Evolutionary conservation across 2,888 invertebrate genomes (phyloP), one percentile per base, ranked within the genome.

Genomic region (Gisinianus flammeolus): DNA sequence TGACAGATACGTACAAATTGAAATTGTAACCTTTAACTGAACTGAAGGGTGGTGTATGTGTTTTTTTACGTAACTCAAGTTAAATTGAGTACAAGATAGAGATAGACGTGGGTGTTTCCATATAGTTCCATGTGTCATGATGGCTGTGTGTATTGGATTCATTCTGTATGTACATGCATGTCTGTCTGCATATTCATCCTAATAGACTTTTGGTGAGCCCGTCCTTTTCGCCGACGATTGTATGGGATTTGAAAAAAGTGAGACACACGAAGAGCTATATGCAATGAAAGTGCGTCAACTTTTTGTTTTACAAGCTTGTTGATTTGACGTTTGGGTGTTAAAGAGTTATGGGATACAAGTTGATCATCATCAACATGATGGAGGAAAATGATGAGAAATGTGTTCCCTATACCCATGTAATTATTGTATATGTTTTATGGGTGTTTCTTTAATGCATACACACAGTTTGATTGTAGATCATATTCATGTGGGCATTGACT

Each of bases 311-410:
- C 35, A 35, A 35, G 12, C 12, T 35, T 44, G 44, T 44, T 44
- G 19, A 44, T 44, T 44, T 44, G 44, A 44, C 16, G 12, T 44
- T 44, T 44, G 44, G 44, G 44, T 44, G 44, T 44, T 44, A 44
- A 44, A 19, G 44, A 44, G 44, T 44, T 44, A 44, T 44, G 44
- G 24, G 44, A 44, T 44, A 19, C 44, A 44, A 44, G 44, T 44
- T 62, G 26, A 62, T 62, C 62, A 62, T 8, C 16, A 44, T 44
- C 16, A 44, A 44, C 44, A 44, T 44, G 58, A 58, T n/a, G 22
- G 58, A 58, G 58, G n/a, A 58, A 58, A 58, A 6, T 58, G 58
- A 24, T n/a, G 22, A 58, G 24, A 58, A 58, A 24, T 58, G 58
- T 24, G 22, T 58, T 58, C 22, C 8, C 58, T 24, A 58, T 44